Conservation (phyloP, 2,888 invertebrate species). For the Amphipoea oculea region DNA sequence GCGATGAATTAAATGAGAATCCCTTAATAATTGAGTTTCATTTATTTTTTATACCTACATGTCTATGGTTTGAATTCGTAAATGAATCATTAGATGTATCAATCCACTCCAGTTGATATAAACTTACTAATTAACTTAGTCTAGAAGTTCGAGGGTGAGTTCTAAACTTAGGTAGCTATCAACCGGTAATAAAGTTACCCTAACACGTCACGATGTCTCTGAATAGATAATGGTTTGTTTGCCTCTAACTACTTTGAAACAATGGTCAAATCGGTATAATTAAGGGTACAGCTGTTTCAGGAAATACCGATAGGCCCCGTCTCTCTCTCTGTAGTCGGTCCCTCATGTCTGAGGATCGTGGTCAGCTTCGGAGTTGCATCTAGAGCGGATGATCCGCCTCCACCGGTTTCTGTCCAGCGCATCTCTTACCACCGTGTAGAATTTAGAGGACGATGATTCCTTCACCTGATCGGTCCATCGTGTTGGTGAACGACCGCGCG, state of each 20-base stretch:
- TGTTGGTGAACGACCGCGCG: no score
- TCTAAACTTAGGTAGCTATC: slow-evolving; percentile 46
- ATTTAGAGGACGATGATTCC: no score
- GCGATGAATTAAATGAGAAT: not conserved
- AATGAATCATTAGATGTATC: slow-evolving; percentile 14
- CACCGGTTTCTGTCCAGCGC: no score
- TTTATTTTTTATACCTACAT: not conserved
- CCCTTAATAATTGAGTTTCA: not conserved
- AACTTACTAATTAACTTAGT: slow-evolving; percentile 52
- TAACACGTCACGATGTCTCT: slow-evolving; percentile 31
- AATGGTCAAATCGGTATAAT: slow-evolving; percentile 27
- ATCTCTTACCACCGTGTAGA: no score
- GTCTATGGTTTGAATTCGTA: not conserved
- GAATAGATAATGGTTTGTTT: slow-evolving; percentile 31
- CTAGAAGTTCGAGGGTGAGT: slow-evolving; percentile 46
- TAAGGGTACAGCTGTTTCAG: slow-evolving; percentile 20
- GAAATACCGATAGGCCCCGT: not conserved
- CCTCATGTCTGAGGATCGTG: no score
- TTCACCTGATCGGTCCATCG: no score
- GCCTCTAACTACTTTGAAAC: slow-evolving; percentile 30
- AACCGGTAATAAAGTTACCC: slow-evolving; percentile 52
- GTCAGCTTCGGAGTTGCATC: no score
- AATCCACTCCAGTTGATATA: slow-evolving; percentile 38
- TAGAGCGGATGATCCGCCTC: no score
- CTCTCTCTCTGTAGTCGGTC: no score